Evolutionary conservation across 2,888 invertebrate species (phyloP).

Genomic region (Apotomis turbidana): DNA sequence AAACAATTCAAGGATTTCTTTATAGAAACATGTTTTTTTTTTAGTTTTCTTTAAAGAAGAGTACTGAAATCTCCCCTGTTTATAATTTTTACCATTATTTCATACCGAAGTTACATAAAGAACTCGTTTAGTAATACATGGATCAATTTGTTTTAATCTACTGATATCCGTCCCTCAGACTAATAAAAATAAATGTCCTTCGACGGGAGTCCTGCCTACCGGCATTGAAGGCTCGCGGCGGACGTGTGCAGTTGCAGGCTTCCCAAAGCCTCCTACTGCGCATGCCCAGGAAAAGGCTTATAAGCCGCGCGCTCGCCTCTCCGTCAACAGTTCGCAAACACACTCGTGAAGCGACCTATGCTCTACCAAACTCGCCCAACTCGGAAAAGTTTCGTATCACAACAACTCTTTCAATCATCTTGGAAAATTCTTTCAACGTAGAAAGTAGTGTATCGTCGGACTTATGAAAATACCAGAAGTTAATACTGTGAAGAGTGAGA

Average conservation of each 20-base stretch:
- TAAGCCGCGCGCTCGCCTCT: conserved; percentile 54
- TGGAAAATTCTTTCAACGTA: conserved; percentile 48
- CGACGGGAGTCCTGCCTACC: conserved; percentile 14
- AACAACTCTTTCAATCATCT: conserved; percentile 48
- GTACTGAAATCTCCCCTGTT: not conserved
- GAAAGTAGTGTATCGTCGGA: conserved; percentile 56
- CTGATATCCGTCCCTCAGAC: not conserved
- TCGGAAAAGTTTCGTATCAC: conserved; percentile 66
- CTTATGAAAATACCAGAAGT: conserved; percentile 73
- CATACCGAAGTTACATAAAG: not conserved
- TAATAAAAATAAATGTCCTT: conserved; percentile 16
- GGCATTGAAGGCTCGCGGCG: conserved; percentile 42
- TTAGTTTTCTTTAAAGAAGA: no score
- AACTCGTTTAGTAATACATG: not conserved
- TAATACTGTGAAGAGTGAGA: conserved; percentile 67
- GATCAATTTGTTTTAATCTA: not conserved
- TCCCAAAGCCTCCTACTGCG: conserved; percentile 50
- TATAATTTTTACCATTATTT: not conserved
- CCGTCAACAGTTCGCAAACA: conserved; percentile 65
- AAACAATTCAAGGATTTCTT: no score
- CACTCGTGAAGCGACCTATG: conserved; percentile 59
- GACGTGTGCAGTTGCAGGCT: conserved; percentile 59
- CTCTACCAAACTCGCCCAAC: conserved; percentile 53
- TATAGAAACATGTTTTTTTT: no score
- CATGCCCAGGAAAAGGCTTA: conserved; percentile 67